These are phyloP conservation scores for Parapristionchus giblindavisi DNA, from an alignment of 2,888 invertebrate genomes.

Conservation along the genomic window DNA sequence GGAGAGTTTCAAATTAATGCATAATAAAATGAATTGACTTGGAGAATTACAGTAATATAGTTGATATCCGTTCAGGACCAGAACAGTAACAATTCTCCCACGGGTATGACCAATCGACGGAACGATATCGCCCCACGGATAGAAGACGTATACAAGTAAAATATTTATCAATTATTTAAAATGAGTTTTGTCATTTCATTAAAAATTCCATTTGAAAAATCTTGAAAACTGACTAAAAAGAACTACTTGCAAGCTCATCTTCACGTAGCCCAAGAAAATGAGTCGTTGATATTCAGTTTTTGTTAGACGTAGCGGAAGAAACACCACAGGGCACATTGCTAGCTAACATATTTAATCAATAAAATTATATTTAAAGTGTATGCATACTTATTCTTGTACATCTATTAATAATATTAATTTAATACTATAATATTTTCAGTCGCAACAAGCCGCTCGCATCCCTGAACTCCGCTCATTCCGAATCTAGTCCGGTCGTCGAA, in stretches of 20 bases:
- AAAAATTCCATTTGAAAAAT: no score
- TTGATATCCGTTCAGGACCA: neutral
- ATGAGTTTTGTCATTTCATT: no score
- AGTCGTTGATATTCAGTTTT: no score
- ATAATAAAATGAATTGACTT: neutral
- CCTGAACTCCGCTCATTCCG: neutral
- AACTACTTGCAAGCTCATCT: no score
- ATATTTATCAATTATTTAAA: no score
- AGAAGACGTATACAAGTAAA: constrained; percentile 1
- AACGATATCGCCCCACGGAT: constrained; percentile 24
- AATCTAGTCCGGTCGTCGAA: neutral
- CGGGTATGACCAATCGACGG: neutral
- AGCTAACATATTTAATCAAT: no score
- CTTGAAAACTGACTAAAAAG: no score
- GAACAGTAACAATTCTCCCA: constrained; percentile 26
- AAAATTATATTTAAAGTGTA: no score
- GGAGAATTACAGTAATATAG: no score
- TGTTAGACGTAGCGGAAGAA: no score
- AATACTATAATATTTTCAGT: neutral
- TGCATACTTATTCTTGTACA: neutral
- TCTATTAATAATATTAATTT: neutral
- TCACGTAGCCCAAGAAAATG: no score
- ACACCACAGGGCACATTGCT: no score
- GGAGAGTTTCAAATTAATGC: neutral
- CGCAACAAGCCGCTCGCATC: constrained; percentile 13